Conservation (phyloP, 2,888 invertebrate species). For the Exephanes ischioxanthus region DNA sequence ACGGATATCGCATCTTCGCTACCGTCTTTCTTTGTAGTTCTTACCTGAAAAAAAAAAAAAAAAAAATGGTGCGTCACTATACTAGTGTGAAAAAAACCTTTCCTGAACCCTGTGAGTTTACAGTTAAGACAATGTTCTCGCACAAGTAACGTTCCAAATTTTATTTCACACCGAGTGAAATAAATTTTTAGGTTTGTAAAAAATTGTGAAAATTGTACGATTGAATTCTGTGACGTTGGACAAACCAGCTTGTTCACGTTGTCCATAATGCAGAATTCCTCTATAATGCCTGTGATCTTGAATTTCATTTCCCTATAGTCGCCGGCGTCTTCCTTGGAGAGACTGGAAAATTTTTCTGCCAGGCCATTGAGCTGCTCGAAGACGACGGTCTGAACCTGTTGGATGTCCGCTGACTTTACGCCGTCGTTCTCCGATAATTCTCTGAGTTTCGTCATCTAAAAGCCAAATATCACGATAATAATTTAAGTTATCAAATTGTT, state of each 20-base stretch:
- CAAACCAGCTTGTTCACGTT: constrained; percentile 75
- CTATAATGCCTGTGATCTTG: constrained; percentile 74
- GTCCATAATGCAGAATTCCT: constrained; percentile 76
- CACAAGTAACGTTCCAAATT: no score
- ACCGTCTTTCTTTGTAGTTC: background rate
- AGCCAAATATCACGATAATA: background rate
- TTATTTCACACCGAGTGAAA: background rate
- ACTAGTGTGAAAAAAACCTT: no score
- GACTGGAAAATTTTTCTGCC: constrained; percentile 76
- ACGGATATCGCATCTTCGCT: constrained; percentile 65
- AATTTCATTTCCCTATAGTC: constrained; percentile 78
- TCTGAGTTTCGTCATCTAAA: constrained; percentile 76
- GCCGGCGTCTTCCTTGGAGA: constrained; percentile 74
- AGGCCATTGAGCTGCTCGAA: constrained; percentile 76
- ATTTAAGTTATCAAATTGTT: background rate
- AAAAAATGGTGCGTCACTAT: no score
- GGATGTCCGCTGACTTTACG: constrained; percentile 61
- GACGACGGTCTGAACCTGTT: constrained; percentile 72
- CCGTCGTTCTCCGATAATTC: constrained; percentile 63
- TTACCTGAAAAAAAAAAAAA: constrained; percentile 23
- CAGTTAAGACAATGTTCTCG: no score
- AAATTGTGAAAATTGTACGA: background rate
- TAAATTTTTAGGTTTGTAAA: background rate
- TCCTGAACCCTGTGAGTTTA: no score
- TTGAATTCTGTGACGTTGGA: background rate